Conservation (phyloP, 1,140 invertebrate genomes). For the Nephila pilipes region DNA sequence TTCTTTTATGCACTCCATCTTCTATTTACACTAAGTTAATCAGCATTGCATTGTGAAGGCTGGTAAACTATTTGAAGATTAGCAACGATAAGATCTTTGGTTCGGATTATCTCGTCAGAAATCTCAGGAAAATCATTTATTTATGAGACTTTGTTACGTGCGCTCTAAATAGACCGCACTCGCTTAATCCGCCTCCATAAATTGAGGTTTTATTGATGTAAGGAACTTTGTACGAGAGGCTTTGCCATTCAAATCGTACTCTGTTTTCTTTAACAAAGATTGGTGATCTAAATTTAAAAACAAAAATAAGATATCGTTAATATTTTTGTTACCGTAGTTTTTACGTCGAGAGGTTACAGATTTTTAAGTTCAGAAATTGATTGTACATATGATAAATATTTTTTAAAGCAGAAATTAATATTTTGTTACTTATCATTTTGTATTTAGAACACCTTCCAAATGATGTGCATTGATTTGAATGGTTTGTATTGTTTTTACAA, state of each 20-base stretch:
- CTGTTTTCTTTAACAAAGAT: not conserved
- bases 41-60: not conserved
- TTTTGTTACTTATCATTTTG: no score
- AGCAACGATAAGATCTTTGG: slow-evolving; percentile 4
- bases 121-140: slow-evolving; percentile 5
- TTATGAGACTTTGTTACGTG: slow-evolving; percentile 29
- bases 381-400: no score
- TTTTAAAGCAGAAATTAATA: no score
- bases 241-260: not conserved
- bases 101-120: not conserved
- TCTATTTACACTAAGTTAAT: slow-evolving; percentile 20
- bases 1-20: not conserved
- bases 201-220: slow-evolving; percentile 2
- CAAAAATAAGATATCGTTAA: no score
- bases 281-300: not conserved
- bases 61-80: not conserved
- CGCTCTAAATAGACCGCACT: not conserved
- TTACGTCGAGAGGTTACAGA: no score
- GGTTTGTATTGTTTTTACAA: no score
- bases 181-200: slow-evolving; percentile 16
- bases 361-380: no score
- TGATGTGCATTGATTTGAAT: no score
- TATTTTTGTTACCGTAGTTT: no score
- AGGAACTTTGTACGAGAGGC: not conserved
- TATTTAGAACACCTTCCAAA: no score